Evolutionary conservation across 2,113 vertebrate species (phyloP).

Genomic region (Panthera uncia): DNA sequence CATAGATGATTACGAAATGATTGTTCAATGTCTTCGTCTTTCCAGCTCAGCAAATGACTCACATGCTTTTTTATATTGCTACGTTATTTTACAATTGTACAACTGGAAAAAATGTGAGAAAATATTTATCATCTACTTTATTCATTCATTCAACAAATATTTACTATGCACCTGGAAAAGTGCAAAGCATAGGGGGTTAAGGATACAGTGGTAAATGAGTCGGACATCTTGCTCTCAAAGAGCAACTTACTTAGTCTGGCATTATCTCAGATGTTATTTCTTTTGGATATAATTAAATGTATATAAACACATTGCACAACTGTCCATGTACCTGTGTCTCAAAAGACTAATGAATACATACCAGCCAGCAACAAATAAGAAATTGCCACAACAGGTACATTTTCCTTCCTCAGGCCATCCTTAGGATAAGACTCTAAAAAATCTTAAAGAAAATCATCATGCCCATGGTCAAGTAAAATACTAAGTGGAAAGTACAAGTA

Average conservation of each 20-base stretch:
- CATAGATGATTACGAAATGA: too few species aligned
- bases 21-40: neutral
- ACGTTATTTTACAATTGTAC: neutral
- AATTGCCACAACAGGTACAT: neutral
- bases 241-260: neutral
- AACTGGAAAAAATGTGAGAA: neutral
- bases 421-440: neutral
- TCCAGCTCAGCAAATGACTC: neutral
- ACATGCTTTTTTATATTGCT: neutral
- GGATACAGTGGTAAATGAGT: neutral
- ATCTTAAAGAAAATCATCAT: neutral
- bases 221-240: neutral
- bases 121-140: neutral
- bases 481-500: neutral
- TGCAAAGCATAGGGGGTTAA: neutral
- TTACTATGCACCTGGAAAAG: neutral
- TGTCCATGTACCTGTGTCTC: neutral
- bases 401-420: neutral
- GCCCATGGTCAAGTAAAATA: neutral
- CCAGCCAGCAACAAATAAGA: neutral
- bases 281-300: neutral
- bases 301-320: neutral
- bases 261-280: neutral
- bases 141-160: neutral
- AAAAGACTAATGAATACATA: neutral